phyloP scores from a whole-genome alignment of 2,888 invertebrate genomes.

The Apamea crenata region DNA sequence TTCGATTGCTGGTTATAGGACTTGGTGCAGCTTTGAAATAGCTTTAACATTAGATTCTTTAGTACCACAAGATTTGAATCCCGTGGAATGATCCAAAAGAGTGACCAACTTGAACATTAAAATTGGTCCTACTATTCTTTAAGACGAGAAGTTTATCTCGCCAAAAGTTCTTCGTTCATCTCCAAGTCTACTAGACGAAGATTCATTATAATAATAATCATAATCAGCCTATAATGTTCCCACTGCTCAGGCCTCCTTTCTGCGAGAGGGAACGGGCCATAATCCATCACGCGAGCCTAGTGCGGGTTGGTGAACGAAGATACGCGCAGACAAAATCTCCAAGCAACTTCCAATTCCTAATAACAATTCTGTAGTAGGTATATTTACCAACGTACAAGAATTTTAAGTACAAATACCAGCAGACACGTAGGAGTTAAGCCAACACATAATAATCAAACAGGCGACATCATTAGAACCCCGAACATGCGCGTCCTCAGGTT shows the following conservation, averaged over 20 bases:
- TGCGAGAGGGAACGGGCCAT: neutral
- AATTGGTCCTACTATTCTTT: neutral
- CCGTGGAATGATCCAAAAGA: neutral
- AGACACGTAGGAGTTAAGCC: constrained; percentile 42
- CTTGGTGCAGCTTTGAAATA: neutral
- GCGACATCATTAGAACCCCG: constrained; percentile 65
- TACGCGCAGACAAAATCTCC: neutral
- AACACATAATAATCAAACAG: constrained; percentile 63
- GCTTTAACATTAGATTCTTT: neutral
- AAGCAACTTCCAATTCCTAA: neutral
- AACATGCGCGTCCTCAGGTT: constrained; percentile 58
- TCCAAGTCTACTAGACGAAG: neutral
- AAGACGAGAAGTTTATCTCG: neutral
- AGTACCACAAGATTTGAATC: neutral
- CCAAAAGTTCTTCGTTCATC: neutral
- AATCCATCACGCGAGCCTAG: neutral
- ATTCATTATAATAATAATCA: neutral
- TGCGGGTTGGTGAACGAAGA: neutral
- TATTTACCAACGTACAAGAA: constrained; percentile 37
- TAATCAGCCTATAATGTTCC: neutral
- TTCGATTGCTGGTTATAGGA: neutral
- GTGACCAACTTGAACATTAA: neutral
- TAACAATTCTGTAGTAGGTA: constrained; percentile 17
- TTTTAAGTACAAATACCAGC: constrained; percentile 48
- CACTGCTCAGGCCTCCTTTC: neutral